A percentile compares a stretch with the other conserved stretches of the same genome.
These are phyloP conservation scores for Temnopleurus reevesii DNA, from an alignment of 53 echinoderm and acorn worm species.

Conservation along the genomic window DNA sequence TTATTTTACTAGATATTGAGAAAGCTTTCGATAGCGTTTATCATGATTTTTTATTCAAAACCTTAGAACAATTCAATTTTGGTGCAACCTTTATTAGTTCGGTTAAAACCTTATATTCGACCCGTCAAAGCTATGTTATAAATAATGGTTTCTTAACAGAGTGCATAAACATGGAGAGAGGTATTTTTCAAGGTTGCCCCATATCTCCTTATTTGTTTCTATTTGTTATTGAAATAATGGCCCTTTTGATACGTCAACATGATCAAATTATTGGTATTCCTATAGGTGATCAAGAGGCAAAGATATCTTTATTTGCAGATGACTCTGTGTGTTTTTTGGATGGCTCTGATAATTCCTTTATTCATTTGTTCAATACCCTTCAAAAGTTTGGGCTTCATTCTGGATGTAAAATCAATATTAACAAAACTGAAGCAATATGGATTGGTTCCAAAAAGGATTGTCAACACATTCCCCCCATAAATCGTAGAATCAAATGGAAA, in stretches of 20 bases:
- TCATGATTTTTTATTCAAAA: no score
- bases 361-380: background rate
- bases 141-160: background rate
- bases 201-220: constrained; percentile 6
- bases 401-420: background rate
- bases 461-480: background rate
- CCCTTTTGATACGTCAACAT: background rate
- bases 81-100: no score
- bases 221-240: constrained; percentile 4
- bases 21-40: no score
- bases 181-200: background rate
- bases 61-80: no score
- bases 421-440: background rate
- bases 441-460: background rate
- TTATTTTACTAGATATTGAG: no score
- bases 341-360: background rate
- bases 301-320: constrained; percentile 3
- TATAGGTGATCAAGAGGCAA: background rate
- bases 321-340: background rate
- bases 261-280: background rate
- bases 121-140: background rate
- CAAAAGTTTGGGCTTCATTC: background rate
- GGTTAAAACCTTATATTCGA: background rate
- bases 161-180: background rate
- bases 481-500: background rate